Conservation (phyloP, 2,113 vertebrate genomes). For the Isurus oxyrinchus region DNA sequence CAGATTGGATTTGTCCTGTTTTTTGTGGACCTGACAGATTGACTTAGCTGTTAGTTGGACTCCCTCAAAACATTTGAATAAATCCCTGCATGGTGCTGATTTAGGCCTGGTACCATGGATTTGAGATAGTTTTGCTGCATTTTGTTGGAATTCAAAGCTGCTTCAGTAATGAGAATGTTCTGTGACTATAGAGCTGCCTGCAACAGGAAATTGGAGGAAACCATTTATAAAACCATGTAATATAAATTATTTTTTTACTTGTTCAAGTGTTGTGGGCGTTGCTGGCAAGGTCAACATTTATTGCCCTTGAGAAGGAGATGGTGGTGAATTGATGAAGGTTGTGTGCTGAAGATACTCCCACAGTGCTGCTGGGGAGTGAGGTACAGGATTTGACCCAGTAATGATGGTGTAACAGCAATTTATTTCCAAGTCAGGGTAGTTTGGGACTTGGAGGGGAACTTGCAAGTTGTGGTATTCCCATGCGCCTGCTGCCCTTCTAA, state of each 20-base stretch:
- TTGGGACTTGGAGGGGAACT: not conserved
- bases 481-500: not conserved
- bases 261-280: too few relatives aligned
- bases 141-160: too few relatives aligned
- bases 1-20: too few relatives aligned
- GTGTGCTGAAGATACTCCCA: not conserved
- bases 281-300: too few relatives aligned
- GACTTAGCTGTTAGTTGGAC: too few relatives aligned
- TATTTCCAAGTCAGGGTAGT: not conserved
- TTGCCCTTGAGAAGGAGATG: not conserved
- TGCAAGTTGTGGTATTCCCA: not conserved
- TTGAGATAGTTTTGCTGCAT: too few relatives aligned
- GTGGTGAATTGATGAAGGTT: not conserved
- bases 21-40: too few relatives aligned
- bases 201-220: not conserved
- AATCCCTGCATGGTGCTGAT: too few relatives aligned
- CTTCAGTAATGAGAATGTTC: not conserved
- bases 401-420: not conserved
- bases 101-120: too few relatives aligned
- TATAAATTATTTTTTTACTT: too few relatives aligned
- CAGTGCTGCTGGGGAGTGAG: not conserved
- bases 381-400: not conserved
- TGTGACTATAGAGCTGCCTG: not conserved
- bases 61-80: too few relatives aligned
- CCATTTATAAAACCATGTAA: not conserved